These are phyloP conservation scores for Polymixis flavicincta DNA, from an alignment of 2,888 invertebrate species.

Conservation along the genomic window DNA sequence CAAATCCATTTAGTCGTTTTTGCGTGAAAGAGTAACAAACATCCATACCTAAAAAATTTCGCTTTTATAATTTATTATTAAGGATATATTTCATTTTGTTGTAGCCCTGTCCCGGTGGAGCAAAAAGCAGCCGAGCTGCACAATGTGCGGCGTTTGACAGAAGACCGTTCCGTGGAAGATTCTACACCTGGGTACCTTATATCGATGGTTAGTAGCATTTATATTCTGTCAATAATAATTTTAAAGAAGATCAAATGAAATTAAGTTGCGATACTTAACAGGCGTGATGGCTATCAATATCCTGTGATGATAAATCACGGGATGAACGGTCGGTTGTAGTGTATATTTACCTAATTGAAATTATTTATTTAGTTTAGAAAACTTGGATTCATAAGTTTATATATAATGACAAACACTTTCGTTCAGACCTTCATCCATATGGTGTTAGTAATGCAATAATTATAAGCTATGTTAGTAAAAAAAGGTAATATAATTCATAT, in stretches of 20 bases:
- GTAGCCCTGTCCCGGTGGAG: conserved; percentile 92
- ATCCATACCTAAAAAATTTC: too few relatives aligned
- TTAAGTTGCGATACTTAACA: neutral
- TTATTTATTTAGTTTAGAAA: neutral
- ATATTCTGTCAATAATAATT: neutral
- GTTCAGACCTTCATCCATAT: too few relatives aligned
- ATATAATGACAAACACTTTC: too few relatives aligned
- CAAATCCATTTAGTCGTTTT: too few relatives aligned
- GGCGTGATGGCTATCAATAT: neutral
- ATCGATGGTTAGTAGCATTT: conserved; percentile 91
- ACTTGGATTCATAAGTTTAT: too few relatives aligned
- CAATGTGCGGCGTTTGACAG: conserved; percentile 94
- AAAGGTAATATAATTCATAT: too few relatives aligned
- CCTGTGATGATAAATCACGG: neutral
- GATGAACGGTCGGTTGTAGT: neutral
- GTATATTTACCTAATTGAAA: neutral
- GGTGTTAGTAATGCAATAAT: too few relatives aligned
- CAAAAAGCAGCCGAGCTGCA: conserved; percentile 92
- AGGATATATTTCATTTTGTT: conserved; percentile 46
- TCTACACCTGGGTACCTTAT: conserved; percentile 95
- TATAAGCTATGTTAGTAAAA: too few relatives aligned
- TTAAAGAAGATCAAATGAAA: neutral
- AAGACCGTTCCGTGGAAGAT: conserved; percentile 93
- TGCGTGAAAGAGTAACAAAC: too few relatives aligned
- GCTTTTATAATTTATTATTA: too few relatives aligned